Base-by-base conservation (phyloP, 2,113 vertebrate genomes). In the Prolemur simus region DNA sequence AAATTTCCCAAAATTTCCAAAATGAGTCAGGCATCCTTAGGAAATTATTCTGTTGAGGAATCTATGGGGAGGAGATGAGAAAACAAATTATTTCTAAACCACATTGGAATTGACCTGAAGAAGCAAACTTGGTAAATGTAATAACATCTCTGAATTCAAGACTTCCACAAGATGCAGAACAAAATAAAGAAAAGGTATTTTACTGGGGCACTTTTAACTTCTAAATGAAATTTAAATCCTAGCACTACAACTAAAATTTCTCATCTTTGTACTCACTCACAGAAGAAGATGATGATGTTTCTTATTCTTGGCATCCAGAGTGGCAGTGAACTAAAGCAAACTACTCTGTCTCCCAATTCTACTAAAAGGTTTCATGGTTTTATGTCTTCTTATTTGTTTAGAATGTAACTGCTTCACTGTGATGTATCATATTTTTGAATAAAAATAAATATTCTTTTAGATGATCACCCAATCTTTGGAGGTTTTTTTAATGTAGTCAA, bases 341-440 rank as follows among this genome's bases (percentile, higher is more conserved):
- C 97, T 95, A 87, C 96, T 95, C 87, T 96, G 47, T 47, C 42
- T 97, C 96, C 97, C 98, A 96, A 97, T 97, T 94, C 97, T 97
- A 87, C 98, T 97, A 98, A 98, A 97, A 98, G 83, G 4, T 58
- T 96, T 97, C 71, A 63, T 49, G 83, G 4, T 58, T 96, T 97
- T 77, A 56, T 49, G 94, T 91, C 87, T 87, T 86, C 83, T 98
- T 98, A 94, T 96, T 98, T 97, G 96, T 98, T 97, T 97, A 96
- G 98, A 98, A 96, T 95, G 87, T 95, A 98, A 91, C 34, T 93
- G 58, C 92, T 97, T 98, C 96, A 97, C 90, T 98, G 91, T 97
- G 97, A 98, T 98, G 98, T 99, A 98, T 97, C 98, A 98, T 95
- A 98, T 98, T 98, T 98, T 98, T 97, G 98, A 96, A 93, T 94